Percentiles rank a stretch among this genome's conserved stretches.
phyloP scores from a whole-genome alignment of 2,888 invertebrate species.

The Calameuta pallipes region DNA sequence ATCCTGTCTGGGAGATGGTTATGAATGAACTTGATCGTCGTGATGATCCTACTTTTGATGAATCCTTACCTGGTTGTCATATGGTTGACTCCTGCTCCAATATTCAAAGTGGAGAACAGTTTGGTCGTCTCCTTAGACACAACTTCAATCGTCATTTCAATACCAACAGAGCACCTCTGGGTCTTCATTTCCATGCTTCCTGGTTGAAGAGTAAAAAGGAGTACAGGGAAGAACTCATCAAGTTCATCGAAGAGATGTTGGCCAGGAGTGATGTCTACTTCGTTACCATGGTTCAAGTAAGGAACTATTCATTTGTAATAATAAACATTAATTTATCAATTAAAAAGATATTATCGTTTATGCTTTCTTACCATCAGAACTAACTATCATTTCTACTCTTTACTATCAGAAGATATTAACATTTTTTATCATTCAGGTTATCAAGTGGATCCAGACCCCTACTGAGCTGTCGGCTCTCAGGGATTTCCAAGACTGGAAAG shows the following conservation, averaged over 20 bases:
- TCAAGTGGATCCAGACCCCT: constrained; percentile 97
- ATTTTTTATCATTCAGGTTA: constrained; percentile 72
- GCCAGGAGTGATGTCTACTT: constrained; percentile 92
- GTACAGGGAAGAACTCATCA: constrained; percentile 89
- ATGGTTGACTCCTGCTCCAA: constrained; percentile 96
- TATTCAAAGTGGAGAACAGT: constrained; percentile 91
- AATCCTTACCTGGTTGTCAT: constrained; percentile 92
- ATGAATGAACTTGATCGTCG: constrained; percentile 95
- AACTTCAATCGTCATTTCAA: constrained; percentile 95
- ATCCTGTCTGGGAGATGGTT: constrained; percentile 97
- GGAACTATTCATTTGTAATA: constrained; percentile 11
- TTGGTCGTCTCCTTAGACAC: constrained; percentile 88
- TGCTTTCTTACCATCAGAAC: background rate
- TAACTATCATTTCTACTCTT: constrained; percentile 18
- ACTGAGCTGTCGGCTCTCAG: constrained; percentile 86
- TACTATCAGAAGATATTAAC: constrained; percentile 14
- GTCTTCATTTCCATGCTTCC: constrained; percentile 93
- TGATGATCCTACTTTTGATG: constrained; percentile 94
- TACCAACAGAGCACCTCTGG: constrained; percentile 92
- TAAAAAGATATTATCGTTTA: background rate
- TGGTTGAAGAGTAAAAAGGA: constrained; percentile 96
- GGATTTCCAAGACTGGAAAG: constrained; percentile 96
- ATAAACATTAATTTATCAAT: background rate
- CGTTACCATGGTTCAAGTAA: constrained; percentile 83
- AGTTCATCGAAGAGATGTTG: constrained; percentile 94